Evolutionary conservation across 2,888 invertebrate species (phyloP).

Genomic region (Pimpla rufipes): DNA sequence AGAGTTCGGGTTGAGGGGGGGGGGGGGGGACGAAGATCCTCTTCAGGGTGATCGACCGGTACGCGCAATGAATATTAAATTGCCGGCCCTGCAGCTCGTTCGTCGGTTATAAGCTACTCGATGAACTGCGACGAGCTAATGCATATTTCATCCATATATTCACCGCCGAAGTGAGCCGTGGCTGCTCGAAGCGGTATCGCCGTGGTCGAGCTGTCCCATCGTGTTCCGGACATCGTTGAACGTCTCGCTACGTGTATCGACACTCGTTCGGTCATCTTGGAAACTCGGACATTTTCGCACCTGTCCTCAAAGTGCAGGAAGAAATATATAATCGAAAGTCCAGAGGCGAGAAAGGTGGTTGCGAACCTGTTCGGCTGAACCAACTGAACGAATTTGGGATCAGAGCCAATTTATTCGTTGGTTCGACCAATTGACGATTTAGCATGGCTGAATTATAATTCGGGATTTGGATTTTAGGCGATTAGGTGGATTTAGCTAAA

Average conservation of each 20-base stretch:
- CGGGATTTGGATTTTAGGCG: too few relatives aligned
- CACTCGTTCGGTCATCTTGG: background rate
- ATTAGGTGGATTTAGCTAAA: too few relatives aligned
- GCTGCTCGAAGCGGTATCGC: slow-evolving; percentile 52
- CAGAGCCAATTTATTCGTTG: too few relatives aligned
- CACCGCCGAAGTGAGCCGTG: slow-evolving; percentile 60
- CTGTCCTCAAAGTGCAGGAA: too few relatives aligned
- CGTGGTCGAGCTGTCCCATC: too few relatives aligned
- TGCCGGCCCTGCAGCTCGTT: slow-evolving; percentile 52
- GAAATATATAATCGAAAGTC: too few relatives aligned
- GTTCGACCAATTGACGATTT: too few relatives aligned
- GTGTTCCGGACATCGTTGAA: slow-evolving; percentile 12
- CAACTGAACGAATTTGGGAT: too few relatives aligned
- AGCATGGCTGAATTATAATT: too few relatives aligned
- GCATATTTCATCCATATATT: slow-evolving; percentile 79
- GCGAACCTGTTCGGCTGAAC: too few relatives aligned
- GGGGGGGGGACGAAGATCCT: slow-evolving; percentile 71
- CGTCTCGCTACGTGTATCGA: background rate
- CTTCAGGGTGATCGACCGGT: slow-evolving; percentile 77
- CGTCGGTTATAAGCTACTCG: slow-evolving; percentile 74
- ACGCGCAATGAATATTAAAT: slow-evolving; percentile 81
- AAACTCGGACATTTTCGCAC: background rate
- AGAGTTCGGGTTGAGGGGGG: too few relatives aligned
- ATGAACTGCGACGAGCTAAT: slow-evolving; percentile 79
- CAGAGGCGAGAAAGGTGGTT: too few relatives aligned